Percentiles rank a stretch among this genome's conserved stretches.
Evolutionary conservation across 2,888 invertebrate genomes (phyloP).

Genomic region (Pheosia gnoma): DNA sequence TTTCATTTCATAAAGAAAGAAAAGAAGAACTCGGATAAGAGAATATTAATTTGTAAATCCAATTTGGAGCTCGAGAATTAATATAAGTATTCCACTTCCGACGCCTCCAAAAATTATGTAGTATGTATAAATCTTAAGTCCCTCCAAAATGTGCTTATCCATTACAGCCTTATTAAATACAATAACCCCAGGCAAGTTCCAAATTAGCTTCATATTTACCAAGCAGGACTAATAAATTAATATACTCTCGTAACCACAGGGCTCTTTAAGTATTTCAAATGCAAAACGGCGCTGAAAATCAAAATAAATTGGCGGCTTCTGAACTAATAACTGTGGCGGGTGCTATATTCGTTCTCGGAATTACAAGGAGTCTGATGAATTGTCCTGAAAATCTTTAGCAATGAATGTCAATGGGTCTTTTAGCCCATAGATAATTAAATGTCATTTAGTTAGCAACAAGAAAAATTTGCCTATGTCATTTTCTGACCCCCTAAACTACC

Average conservation of each 20-base stretch:
- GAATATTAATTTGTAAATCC: too few relatives aligned
- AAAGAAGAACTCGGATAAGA: too few relatives aligned
- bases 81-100: neutral
- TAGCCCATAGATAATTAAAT: too few relatives aligned
- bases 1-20: too few relatives aligned
- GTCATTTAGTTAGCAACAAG: too few relatives aligned
- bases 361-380: neutral
- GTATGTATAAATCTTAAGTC: neutral
- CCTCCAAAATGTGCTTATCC: neutral
- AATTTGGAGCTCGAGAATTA: too few relatives aligned
- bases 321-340: neutral
- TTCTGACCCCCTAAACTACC: too few relatives aligned
- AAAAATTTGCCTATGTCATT: too few relatives aligned
- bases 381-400: neutral
- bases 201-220: slow-evolving; percentile 1
- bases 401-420: neutral
- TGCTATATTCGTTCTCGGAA: neutral
- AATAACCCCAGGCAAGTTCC: neutral
- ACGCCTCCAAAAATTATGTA: neutral
- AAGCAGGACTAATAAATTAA: slow-evolving; percentile 2
- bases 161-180: neutral
- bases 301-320: neutral
- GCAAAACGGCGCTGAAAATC: neutral
- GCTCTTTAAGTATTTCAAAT: neutral
- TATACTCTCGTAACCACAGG: neutral